These are phyloP conservation scores for Hiodon alosoides DNA, from an alignment of 2,113 vertebrate genomes.

Conservation along the genomic window DNA sequence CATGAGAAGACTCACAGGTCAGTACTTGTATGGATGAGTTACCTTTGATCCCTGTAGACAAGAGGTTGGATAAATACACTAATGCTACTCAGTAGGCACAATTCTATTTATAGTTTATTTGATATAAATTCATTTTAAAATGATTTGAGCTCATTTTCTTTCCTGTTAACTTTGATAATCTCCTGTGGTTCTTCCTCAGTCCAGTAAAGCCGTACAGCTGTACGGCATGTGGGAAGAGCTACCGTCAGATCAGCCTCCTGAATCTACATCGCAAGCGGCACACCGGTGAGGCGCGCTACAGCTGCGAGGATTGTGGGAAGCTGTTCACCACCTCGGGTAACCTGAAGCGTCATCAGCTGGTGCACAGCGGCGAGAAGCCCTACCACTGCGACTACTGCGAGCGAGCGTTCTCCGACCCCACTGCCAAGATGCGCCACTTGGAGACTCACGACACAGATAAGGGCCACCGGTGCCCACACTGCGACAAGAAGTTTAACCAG, in stretches of 20 bases:
- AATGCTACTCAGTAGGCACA: no score
- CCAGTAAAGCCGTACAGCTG: slow-evolving; percentile 90
- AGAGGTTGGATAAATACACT: no score
- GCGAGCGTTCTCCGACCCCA: slow-evolving; percentile 92
- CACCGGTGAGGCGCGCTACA: slow-evolving; percentile 87
- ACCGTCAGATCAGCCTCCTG: slow-evolving; percentile 92
- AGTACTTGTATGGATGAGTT: not conserved
- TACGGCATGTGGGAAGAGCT: slow-evolving; percentile 90
- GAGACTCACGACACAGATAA: slow-evolving; percentile 93
- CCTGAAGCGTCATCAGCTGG: slow-evolving; percentile 93
- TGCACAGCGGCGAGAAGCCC: slow-evolving; percentile 94
- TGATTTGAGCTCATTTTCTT: not conserved
- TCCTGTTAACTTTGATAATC: not conserved
- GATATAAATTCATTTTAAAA: not conserved
- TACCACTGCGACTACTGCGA: slow-evolving; percentile 92
- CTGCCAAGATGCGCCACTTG: slow-evolving; percentile 95
- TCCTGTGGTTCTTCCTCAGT: slow-evolving; percentile 48
- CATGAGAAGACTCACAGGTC: slow-evolving; percentile 96
- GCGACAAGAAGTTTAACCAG: slow-evolving; percentile 96
- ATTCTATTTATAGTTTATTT: no score
- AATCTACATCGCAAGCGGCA: slow-evolving; percentile 97
- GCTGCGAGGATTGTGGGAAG: slow-evolving; percentile 87
- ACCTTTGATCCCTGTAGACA: not conserved
- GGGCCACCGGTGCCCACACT: slow-evolving; percentile 93
- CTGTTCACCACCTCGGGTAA: slow-evolving; percentile 96